These are phyloP conservation scores for Stomatorhinus ivindoensis DNA, from an alignment of 2,113 vertebrate genomes.

Conservation along the genomic window DNA sequence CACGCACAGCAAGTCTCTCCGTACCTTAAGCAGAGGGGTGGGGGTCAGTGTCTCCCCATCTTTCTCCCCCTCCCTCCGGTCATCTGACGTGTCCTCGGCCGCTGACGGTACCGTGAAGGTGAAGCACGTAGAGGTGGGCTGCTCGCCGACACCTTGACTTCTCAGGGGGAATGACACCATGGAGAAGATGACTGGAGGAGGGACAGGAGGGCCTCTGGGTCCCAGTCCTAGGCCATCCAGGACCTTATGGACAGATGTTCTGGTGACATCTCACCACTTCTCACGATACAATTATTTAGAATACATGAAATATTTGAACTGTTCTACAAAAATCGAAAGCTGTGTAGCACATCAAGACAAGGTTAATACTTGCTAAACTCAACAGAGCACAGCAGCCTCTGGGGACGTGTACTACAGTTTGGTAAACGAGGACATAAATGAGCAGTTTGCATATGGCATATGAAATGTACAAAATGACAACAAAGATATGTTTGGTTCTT, in stretches of 20 bases:
- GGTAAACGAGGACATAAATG: neutral
- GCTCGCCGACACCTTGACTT: conserved; percentile 27
- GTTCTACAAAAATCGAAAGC: neutral
- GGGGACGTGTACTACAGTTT: neutral
- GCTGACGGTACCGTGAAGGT: conserved; percentile 48
- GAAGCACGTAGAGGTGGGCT: conserved; percentile 54
- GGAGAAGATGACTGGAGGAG: conserved; percentile 60
- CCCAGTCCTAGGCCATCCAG: conserved; percentile 69
- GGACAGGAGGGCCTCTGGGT: conserved; percentile 60
- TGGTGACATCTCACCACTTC: neutral
- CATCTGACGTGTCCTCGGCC: conserved; percentile 36
- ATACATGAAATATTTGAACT: neutral
- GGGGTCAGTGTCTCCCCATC: conserved; percentile 24
- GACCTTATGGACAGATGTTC: conserved; percentile 54
- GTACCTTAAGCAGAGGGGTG: neutral
- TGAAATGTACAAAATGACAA: neutral
- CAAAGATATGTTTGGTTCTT: neutral
- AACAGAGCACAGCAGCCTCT: neutral
- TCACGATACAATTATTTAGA: neutral
- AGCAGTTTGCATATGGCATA: neutral
- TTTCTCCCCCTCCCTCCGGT: conserved; percentile 45
- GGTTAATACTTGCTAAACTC: neutral
- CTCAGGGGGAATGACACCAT: conserved; percentile 62
- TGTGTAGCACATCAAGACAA: neutral
- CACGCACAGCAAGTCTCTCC: neutral